Evolutionary conservation across 2,797 vertebrate species (phyloP).

Genomic region (Gallirallus australis): DNA sequence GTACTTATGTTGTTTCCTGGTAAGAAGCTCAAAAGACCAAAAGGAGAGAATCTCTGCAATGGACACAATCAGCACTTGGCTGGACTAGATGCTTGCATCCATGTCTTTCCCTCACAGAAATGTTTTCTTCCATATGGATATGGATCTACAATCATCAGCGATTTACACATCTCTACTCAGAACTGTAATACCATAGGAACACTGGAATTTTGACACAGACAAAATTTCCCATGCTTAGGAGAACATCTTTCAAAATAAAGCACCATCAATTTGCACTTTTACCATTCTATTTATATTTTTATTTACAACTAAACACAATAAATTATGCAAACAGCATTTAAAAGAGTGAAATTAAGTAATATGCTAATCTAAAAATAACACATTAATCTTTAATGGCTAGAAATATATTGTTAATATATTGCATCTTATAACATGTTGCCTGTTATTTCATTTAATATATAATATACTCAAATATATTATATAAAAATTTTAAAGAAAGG

Average conservation of each 20-base stretch:
- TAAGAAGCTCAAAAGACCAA: not conserved
- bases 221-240: not conserved
- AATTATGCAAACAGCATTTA: not conserved
- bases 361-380: not conserved
- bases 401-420: not conserved
- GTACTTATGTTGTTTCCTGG: not conserved
- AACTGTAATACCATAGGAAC: not conserved
- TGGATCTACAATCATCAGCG: not conserved
- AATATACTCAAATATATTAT: not conserved
- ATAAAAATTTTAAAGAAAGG: not conserved
- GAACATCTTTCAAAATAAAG: not conserved
- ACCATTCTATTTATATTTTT: not conserved
- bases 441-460: not conserved
- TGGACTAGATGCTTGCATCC: not conserved
- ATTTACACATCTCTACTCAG: not conserved
- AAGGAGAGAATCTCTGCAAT: not conserved
- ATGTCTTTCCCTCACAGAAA: not conserved
- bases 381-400: not conserved
- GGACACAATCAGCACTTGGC: rapidly evolving
- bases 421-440: rapidly evolving
- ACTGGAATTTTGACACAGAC: not conserved
- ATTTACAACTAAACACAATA: not conserved
- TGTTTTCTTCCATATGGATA: not conserved
- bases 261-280: not conserved
- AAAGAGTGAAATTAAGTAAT: not conserved